These are phyloP conservation scores for Tetheella fluctuosa DNA, from an alignment of 2,888 invertebrate genomes.

Conservation along the genomic window DNA sequence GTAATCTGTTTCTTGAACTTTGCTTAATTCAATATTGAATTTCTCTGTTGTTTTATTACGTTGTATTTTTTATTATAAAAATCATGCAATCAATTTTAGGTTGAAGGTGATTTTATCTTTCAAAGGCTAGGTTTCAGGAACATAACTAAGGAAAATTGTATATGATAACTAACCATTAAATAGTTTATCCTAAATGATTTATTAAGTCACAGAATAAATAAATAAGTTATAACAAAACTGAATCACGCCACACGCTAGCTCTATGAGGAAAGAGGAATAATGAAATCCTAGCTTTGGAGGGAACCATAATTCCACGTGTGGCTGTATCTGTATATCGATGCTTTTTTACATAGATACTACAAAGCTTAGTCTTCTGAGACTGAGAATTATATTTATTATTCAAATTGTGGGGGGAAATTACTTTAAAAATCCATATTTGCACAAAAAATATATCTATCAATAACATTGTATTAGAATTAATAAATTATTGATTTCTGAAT, in stretches of 20 bases:
- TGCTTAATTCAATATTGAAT: background rate
- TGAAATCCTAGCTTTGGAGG: background rate
- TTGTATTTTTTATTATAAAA: background rate
- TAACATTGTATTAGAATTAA: too few relatives aligned
- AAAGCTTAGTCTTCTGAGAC: too few relatives aligned
- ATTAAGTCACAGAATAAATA: conserved; percentile 2
- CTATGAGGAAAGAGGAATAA: background rate
- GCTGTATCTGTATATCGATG: too few relatives aligned
- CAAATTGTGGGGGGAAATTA: too few relatives aligned
- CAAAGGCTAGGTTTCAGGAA: background rate
- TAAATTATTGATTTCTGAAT: background rate
- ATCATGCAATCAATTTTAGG: background rate
- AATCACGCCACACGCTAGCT: background rate
- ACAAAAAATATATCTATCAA: background rate
- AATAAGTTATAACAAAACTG: background rate
- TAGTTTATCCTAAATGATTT: background rate
- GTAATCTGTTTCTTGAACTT: background rate
- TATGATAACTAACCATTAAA: background rate
- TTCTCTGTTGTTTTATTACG: background rate
- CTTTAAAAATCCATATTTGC: too few relatives aligned
- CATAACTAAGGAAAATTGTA: background rate
- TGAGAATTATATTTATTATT: too few relatives aligned
- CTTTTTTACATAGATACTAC: too few relatives aligned
- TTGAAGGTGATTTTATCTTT: background rate
- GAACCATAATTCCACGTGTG: background rate